Evolutionary conservation across 2,888 invertebrate species (phyloP).

Genomic region (Hypomecis punctinalis): DNA sequence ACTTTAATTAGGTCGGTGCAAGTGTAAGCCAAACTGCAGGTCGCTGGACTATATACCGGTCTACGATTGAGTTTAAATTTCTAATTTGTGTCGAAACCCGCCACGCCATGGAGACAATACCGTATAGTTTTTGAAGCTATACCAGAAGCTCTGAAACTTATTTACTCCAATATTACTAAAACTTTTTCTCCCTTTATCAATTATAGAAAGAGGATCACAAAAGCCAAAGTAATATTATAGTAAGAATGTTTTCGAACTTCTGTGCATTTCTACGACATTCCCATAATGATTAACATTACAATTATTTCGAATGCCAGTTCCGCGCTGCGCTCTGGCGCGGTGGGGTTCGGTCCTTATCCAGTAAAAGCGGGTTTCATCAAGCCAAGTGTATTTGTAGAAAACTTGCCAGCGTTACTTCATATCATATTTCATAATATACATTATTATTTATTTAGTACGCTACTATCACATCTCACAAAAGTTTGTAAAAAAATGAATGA

Average conservation of each 20-base stretch:
- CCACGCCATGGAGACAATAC: background rate
- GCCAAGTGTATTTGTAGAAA: conserved; percentile 63
- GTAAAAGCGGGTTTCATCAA: conserved; percentile 31
- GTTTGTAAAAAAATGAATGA: conserved; percentile 49
- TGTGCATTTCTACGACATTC: no score
- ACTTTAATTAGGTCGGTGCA: no score
- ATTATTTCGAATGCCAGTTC: no score
- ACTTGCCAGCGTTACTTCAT: conserved; percentile 52
- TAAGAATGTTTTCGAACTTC: no score
- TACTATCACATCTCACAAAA: conserved; percentile 75
- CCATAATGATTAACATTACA: no score
- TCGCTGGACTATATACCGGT: background rate
- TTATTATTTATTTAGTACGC: conserved; percentile 46
- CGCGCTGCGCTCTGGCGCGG: background rate
- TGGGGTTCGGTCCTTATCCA: background rate
- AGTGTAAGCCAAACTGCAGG: no score
- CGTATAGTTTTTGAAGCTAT: no score
- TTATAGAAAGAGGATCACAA: no score
- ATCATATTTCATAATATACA: conserved; percentile 47
- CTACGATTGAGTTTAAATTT: background rate
- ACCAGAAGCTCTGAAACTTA: no score
- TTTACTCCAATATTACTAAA: no score
- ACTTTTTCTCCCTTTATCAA: no score
- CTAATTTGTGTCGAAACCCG: background rate
- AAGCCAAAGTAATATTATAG: no score